Percentiles rank a stretch among this genome's conserved stretches.
These are phyloP conservation scores for Morelia viridis DNA, from an alignment of 2,797 vertebrate species.

Conservation along the genomic window DNA sequence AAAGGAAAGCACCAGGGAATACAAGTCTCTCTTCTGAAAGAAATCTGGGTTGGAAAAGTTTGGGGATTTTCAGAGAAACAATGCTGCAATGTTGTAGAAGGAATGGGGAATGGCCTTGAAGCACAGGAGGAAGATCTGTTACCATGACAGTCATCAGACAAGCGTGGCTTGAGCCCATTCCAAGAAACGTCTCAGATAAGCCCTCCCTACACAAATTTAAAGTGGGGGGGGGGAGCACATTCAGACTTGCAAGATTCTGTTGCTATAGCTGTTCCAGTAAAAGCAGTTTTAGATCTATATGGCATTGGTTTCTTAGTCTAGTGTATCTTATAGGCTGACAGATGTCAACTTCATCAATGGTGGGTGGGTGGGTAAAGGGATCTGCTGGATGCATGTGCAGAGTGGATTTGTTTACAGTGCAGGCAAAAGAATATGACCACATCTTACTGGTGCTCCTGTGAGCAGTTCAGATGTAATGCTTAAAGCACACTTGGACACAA, in stretches of 20 bases:
- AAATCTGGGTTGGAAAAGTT: background rate
- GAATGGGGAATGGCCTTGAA: background rate
- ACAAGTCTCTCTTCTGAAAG: too few relatives aligned
- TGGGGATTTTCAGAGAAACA: background rate
- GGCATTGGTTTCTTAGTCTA: background rate
- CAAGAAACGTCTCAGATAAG: background rate
- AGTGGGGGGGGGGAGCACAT: background rate
- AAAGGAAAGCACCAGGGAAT: rapidly evolving
- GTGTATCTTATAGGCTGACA: background rate
- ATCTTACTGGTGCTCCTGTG: background rate
- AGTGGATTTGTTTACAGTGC: background rate
- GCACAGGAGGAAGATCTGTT: background rate
- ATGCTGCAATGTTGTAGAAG: background rate
- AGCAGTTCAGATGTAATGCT: background rate
- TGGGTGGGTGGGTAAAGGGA: too few relatives aligned
- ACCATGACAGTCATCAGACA: background rate
- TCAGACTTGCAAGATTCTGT: background rate
- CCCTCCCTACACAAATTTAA: background rate
- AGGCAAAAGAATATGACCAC: background rate
- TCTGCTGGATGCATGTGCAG: background rate
- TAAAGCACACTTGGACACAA: background rate
- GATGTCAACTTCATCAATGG: background rate
- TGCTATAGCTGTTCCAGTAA: background rate
- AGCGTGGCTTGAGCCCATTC: background rate
- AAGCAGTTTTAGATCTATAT: background rate